phyloP scores from a whole-genome alignment of 1,140 invertebrate species.

The Hycleus phaleratus region DNA sequence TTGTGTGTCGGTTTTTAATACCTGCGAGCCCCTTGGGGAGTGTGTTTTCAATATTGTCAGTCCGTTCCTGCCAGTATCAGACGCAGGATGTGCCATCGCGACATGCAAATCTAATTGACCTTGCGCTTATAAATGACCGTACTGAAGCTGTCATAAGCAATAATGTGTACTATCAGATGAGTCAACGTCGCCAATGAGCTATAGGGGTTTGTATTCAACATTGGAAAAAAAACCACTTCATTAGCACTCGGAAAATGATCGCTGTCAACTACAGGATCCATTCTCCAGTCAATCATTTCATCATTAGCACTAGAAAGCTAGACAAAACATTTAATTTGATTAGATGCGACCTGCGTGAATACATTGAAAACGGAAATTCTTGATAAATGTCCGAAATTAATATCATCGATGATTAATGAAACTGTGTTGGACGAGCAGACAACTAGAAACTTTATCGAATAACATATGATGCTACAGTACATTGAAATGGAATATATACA shows the following conservation, averaged over 20 bases:
- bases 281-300: slow-evolving; percentile 30
- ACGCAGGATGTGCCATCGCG: background rate
- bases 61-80: too few species aligned
- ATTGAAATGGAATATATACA: background rate
- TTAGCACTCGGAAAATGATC: slow-evolving; percentile 38
- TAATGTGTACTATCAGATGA: slow-evolving; percentile 36
- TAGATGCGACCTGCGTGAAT: slow-evolving; percentile 7
- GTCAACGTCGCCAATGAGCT: slow-evolving; percentile 29
- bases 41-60: too few species aligned
- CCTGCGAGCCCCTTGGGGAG: too few species aligned
- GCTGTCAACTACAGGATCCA: slow-evolving; percentile 31
- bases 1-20: too few species aligned
- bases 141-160: slow-evolving; percentile 35
- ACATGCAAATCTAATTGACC: slow-evolving; percentile 33
- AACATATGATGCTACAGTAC: too few species aligned
- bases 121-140: slow-evolving; percentile 36
- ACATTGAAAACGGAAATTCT: slow-evolving; percentile 26
- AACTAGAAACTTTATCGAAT: background rate
- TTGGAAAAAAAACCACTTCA: slow-evolving; percentile 32
- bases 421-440: background rate
- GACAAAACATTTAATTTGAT: slow-evolving; percentile 22
- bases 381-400: slow-evolving; percentile 37
- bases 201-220: slow-evolving; percentile 29
- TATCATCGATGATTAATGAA: slow-evolving; percentile 36
- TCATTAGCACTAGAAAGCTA: slow-evolving; percentile 25